Percentiles rank a stretch among this genome's conserved stretches.
phyloP scores from a whole-genome alignment of 2,888 invertebrate species.

The Eristalinus sepulchralis region DNA sequence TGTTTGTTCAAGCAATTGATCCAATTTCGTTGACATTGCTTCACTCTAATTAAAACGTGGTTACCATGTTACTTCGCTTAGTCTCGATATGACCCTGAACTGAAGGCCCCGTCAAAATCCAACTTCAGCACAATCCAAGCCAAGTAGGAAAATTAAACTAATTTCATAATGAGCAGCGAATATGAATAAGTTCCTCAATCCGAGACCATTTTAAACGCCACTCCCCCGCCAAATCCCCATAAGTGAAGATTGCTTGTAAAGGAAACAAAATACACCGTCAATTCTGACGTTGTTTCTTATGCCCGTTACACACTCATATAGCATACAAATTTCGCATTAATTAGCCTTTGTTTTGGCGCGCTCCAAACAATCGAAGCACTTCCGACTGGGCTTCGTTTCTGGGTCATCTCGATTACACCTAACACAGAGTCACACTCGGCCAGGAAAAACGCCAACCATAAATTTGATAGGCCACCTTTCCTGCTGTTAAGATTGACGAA shows the following conservation, averaged over 20 bases:
- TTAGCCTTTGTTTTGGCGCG: constrained; percentile 66
- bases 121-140: not conserved
- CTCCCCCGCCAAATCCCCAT: not conserved
- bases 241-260: constrained; percentile 2
- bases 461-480: constrained; percentile 45
- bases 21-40: not conserved
- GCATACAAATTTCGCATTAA: constrained; percentile 63
- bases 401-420: constrained; percentile 69
- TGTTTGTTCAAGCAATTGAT: no score
- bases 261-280: not conserved
- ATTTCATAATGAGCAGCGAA: not conserved
- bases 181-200: not conserved
- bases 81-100: not conserved
- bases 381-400: constrained; percentile 66
- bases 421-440: constrained; percentile 43
- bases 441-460: constrained; percentile 23
- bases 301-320: constrained; percentile 46
- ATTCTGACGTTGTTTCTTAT: constrained; percentile 5
- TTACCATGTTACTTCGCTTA: not conserved
- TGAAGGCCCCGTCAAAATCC: not conserved
- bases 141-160: not conserved
- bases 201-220: not conserved
- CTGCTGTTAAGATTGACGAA: constrained; percentile 35
- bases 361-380: constrained; percentile 59
- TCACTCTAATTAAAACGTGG: not conserved